Evolutionary conservation across 2,797 vertebrate species (phyloP).

Genomic region (Poecilia velifera): DNA sequence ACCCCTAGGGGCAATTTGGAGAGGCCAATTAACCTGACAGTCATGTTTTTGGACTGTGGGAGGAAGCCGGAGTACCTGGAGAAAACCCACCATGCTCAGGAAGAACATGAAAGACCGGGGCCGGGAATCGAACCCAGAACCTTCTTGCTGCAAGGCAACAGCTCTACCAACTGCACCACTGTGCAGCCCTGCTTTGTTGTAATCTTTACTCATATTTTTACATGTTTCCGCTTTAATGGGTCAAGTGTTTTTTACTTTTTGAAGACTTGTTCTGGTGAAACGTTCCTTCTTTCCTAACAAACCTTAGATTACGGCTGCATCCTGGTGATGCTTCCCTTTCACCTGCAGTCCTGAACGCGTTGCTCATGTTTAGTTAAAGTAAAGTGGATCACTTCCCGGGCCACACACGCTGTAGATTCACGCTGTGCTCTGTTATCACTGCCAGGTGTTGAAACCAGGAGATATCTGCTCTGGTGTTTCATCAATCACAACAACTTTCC

Average conservation of each 20-base stretch:
- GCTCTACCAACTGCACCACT: too few species aligned
- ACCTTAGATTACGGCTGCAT: background rate
- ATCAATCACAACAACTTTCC: conserved; percentile 54
- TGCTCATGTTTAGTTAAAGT: background rate
- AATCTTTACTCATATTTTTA: background rate
- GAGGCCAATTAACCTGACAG: too few species aligned
- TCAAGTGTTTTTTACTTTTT: background rate
- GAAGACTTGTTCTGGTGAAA: background rate
- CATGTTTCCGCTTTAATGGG: background rate
- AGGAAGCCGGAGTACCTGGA: too few species aligned
- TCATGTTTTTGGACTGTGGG: too few species aligned
- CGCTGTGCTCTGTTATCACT: background rate
- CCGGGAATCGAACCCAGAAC: too few species aligned
- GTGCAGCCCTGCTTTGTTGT: background rate
- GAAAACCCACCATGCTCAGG: too few species aligned
- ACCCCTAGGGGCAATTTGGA: too few species aligned
- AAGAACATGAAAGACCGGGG: too few species aligned
- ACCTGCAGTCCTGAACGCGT: background rate
- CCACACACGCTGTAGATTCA: conserved; percentile 30
- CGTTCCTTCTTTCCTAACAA: background rate
- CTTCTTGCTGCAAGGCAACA: too few species aligned
- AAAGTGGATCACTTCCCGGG: conserved; percentile 5
- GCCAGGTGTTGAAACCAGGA: conserved; percentile 24
- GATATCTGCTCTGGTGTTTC: conserved; percentile 44
- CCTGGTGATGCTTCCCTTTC: background rate